Evolutionary conservation across 1,140 invertebrate genomes (phyloP).

Genomic region (Eumeta japonica): DNA sequence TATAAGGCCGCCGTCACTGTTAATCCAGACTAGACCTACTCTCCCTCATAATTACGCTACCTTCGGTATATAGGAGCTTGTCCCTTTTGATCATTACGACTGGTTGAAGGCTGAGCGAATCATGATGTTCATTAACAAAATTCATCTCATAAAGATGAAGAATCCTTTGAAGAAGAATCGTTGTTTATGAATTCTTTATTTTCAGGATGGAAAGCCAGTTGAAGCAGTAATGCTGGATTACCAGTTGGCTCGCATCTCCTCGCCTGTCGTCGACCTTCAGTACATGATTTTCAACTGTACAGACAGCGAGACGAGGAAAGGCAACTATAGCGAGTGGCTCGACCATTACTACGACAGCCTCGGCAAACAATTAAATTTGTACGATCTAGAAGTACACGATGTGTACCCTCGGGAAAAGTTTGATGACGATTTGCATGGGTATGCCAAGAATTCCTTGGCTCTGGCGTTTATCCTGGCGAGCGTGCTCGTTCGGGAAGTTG

Average conservation of each 20-base stretch:
- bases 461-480: background rate
- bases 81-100: too few species aligned
- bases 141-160: too few species aligned
- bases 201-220: conserved; percentile 13
- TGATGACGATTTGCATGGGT: conserved; percentile 2
- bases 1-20: too few species aligned
- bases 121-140: too few species aligned
- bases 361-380: too few species aligned
- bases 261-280: conserved; percentile 15
- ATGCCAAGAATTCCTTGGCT: background rate
- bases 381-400: background rate
- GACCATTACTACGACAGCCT: conserved; percentile 20
- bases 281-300: conserved; percentile 20
- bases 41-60: too few species aligned
- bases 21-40: too few species aligned
- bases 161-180: too few species aligned
- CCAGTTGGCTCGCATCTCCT: conserved; percentile 11
- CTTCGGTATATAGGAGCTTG: too few species aligned
- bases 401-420: conserved; percentile 3
- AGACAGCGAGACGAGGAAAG: conserved; percentile 10
- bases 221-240: conserved; percentile 20
- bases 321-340: conserved; percentile 20
- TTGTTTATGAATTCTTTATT: too few species aligned
- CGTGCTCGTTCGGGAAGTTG: background rate
- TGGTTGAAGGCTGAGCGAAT: too few species aligned